A percentile compares a stretch with the other conserved stretches of the same genome.
phyloP scores from a whole-genome alignment of 1,140 invertebrate genomes.

The Cydia strobilella region DNA sequence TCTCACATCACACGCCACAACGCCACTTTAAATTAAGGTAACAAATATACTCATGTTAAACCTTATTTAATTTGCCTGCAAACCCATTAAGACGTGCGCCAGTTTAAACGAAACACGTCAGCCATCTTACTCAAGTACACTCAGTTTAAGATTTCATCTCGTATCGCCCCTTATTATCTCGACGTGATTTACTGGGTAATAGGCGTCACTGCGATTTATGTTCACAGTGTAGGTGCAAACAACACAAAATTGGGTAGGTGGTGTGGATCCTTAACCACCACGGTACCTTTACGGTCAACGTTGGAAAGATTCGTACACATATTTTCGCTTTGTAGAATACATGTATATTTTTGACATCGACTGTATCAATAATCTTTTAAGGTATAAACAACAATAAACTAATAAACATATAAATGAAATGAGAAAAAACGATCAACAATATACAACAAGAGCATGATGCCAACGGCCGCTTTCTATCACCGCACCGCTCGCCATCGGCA shows the following conservation, averaged over 20 bases:
- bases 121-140: background rate
- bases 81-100: conserved; percentile 24
- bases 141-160: conserved; percentile 28
- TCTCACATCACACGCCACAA: no score
- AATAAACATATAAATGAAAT: no score
- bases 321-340: background rate
- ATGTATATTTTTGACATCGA: no score
- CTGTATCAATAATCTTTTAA: no score
- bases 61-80: background rate
- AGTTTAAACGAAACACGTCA: conserved; percentile 20
- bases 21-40: background rate
- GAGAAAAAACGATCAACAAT: no score
- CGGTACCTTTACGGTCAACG: background rate
- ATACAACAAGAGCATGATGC: no score
- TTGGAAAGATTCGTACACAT: background rate
- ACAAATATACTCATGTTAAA: background rate
- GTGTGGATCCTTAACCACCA: no score
- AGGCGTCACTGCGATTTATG: conserved; percentile 25
- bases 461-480: no score
- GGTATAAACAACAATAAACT: no score
- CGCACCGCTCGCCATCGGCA: no score
- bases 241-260: conserved; percentile 2
- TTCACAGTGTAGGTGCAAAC: conserved; percentile 1
- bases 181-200: conserved; percentile 14
- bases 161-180: conserved; percentile 23